Evolutionary conservation across 2,888 invertebrate genomes (phyloP), one percentile per base, ranked within the genome.

Genomic region (Leptinotarsa rubiginosa): DNA sequence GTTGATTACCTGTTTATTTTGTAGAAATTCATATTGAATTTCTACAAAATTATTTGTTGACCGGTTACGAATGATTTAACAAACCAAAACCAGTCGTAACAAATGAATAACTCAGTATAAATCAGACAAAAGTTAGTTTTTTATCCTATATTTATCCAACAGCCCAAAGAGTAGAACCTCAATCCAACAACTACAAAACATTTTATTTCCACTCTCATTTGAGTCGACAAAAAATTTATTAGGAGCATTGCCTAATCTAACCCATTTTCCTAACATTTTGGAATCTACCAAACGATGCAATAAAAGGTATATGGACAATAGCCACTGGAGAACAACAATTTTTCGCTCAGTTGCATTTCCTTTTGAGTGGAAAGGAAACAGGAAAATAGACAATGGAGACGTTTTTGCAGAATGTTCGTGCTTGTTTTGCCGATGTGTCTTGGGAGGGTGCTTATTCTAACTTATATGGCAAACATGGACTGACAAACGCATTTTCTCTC

Each of bases 341-440:
- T 81, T 79, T 81, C 79, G 79, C 78, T 78, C 75, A 75, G 79
- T 79, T 79, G 77, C 78, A 78, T 77, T 78, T 77, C 76, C 75
- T 75, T 62, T 72, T 71, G 77, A 75, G 69, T 70, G 69, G 69
- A 72, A 76, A 75, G 68, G 73, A 69, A 70, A 77, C 74, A 73
- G 70, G 56, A 74, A 70, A 73, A 75, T 71, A 74, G 75, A 73
- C 75, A 73, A 56, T 70, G 65, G 72, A 54, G 65, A 75, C 77
- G 77, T 41, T 75, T 78, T 78, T 75, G 78, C 76, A 80, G 79
- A 77, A 75, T 75, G 78, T 80, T 79, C 80, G 79, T 81, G 82
- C 78, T 79, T 79, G 78, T 79, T 82, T 80, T 81, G 79, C 79
- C 78, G 82, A 82, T 83, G 83, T 80, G 84, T 77, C 83, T 82